These are phyloP conservation scores for Mantis religiosa DNA, from an alignment of 2,888 invertebrate species.

Conservation along the genomic window DNA sequence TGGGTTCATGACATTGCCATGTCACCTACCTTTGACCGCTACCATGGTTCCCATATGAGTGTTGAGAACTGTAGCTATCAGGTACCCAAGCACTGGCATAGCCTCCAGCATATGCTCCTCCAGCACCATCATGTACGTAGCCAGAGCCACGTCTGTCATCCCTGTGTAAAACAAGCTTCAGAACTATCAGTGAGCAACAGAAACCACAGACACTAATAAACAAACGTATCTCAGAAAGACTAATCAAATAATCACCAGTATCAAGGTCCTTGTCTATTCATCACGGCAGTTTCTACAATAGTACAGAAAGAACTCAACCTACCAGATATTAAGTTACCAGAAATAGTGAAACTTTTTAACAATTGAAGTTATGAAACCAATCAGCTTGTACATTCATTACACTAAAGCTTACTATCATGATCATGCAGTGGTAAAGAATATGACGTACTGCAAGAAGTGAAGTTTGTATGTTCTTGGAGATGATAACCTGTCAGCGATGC, in stretches of 20 bases:
- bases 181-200: neutral
- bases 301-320: no score
- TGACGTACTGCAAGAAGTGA: no score
- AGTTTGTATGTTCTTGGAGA: no score
- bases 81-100: slow-evolving; percentile 27
- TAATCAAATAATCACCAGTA: neutral
- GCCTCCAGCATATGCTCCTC: slow-evolving; percentile 13
- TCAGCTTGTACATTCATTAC: no score
- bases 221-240: neutral
- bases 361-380: no score
- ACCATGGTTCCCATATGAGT: slow-evolving; percentile 22
- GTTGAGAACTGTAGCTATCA: slow-evolving; percentile 27
- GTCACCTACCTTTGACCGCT: slow-evolving; percentile 32
- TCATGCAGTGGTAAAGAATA: no score
- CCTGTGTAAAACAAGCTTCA: slow-evolving; percentile 30
- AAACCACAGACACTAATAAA: neutral
- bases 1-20: no score
- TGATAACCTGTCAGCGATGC: no score
- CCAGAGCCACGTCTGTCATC: slow-evolving; percentile 33
- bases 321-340: no score
- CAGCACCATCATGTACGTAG: slow-evolving; percentile 26
- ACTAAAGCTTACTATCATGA: no score
- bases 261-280: slow-evolving; percentile 7
- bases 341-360: no score
- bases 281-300: neutral